phyloP scores from a whole-genome alignment of 2,797 vertebrate genomes.

The Discoglossus pictus region DNA sequence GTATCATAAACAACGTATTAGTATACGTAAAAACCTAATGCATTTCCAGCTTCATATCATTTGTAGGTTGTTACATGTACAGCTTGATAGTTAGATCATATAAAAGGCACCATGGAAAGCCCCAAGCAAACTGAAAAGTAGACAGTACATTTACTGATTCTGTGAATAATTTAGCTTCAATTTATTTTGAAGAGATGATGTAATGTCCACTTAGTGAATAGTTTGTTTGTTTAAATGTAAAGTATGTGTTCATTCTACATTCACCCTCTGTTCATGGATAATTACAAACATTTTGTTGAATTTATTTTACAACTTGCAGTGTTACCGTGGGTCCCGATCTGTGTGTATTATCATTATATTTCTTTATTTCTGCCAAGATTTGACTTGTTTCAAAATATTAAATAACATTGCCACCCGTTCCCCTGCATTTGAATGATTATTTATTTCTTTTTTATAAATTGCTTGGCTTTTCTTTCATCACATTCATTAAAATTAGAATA shows the following conservation, averaged over 20 bases:
- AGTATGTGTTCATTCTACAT: slow-evolving; percentile 28
- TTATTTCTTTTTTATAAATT: slow-evolving; percentile 7
- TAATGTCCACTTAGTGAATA: slow-evolving; percentile 35
- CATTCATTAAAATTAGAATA: slow-evolving; percentile 10
- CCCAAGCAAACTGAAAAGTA: background rate
- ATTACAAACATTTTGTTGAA: slow-evolving; percentile 33
- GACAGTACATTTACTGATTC: background rate
- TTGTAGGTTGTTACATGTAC: background rate
- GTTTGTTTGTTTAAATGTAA: slow-evolving; percentile 39
- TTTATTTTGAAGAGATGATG: slow-evolving; percentile 33
- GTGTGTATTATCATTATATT: slow-evolving; percentile 26
- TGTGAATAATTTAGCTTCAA: slow-evolving; percentile 17
- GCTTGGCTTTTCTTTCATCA: slow-evolving; percentile 21
- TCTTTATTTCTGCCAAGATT: slow-evolving; percentile 6
- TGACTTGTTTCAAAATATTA: slow-evolving; percentile 18
- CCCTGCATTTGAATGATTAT: slow-evolving; percentile 6
- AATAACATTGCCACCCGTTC: slow-evolving; percentile 13
- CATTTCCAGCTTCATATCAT: background rate
- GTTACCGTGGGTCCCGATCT: slow-evolving; percentile 14
- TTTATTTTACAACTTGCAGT: slow-evolving; percentile 26
- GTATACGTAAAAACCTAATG: too few relatives aligned
- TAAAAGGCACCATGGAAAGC: background rate
- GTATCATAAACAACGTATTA: too few relatives aligned
- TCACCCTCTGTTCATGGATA: slow-evolving; percentile 12
- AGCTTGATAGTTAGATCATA: slow-evolving; percentile 13